phyloP scores from a whole-genome alignment of 2,113 vertebrate species.

The Centropristis striata region DNA sequence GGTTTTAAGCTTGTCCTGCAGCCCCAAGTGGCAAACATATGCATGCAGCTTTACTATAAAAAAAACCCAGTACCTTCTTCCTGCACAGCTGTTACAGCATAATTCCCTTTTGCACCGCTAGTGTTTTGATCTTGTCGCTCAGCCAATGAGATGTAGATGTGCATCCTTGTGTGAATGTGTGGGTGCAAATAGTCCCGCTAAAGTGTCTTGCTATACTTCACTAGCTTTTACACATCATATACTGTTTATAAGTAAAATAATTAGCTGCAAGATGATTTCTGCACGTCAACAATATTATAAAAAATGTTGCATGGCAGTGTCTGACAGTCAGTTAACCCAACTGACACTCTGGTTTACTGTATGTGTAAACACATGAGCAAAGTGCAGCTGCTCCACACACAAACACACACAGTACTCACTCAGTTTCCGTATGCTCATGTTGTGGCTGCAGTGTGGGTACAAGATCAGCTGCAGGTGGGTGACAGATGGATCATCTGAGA shows the following conservation, averaged over 20 bases:
- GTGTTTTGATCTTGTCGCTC: not conserved
- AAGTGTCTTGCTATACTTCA: not conserved
- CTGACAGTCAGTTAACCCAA: not conserved
- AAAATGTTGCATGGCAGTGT: not conserved
- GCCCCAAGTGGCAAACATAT: not conserved
- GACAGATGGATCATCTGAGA: slow-evolving; percentile 15
- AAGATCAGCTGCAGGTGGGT: slow-evolving; percentile 22
- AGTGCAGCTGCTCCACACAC: slow-evolving; percentile 19
- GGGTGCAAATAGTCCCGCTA: not conserved
- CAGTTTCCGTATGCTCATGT: slow-evolving; percentile 77
- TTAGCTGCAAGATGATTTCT: slow-evolving; percentile 1
- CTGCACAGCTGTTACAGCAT: not conserved
- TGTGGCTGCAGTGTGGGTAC: slow-evolving; percentile 31
- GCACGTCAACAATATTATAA: not conserved
- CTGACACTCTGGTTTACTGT: not conserved
- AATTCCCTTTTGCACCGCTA: not conserved
- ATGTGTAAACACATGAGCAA: slow-evolving; percentile 3
- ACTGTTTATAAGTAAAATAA: not conserved
- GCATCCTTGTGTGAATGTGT: not conserved
- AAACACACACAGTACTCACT: slow-evolving; percentile 68
- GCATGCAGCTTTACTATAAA: not conserved
- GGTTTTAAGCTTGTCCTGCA: not conserved
- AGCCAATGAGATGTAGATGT: not conserved
- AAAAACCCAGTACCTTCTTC: not conserved
- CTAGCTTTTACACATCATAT: not conserved